These are phyloP conservation scores for Miniopterus natalensis DNA, from an alignment of 2,113 vertebrate genomes.

Conservation along the genomic window DNA sequence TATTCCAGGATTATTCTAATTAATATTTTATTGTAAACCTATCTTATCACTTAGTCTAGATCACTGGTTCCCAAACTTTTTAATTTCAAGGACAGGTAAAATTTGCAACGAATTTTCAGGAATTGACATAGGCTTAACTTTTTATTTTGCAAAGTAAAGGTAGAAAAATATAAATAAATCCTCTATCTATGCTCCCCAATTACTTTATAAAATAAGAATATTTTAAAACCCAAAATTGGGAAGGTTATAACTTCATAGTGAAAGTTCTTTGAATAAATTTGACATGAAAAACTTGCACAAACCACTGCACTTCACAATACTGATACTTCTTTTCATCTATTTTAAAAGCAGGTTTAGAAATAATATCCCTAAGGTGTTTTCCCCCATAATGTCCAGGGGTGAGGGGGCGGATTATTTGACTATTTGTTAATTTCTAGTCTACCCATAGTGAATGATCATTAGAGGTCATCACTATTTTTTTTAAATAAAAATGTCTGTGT, in stretches of 20 bases:
- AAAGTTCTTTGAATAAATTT: constrained; percentile 26
- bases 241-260: constrained; percentile 10
- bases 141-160: constrained; percentile 5
- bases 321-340: neutral
- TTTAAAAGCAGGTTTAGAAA: constrained; percentile 51
- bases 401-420: neutral
- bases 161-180: constrained; percentile 28
- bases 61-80: neutral
- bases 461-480: neutral
- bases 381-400: neutral
- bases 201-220: constrained; percentile 47
- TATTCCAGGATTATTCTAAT: neutral
- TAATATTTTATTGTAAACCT: constrained; percentile 15
- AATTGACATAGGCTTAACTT: neutral
- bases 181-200: neutral
- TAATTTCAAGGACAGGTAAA: constrained; percentile 30
- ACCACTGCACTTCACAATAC: neutral
- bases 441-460: neutral
- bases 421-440: constrained; percentile 51
- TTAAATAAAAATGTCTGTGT: no score
- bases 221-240: neutral
- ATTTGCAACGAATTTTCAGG: constrained; percentile 1
- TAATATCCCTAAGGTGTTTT: constrained; percentile 26
- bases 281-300: neutral
- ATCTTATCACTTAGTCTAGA: neutral